Percentiles rank a stretch among this genome's conserved stretches.
These are phyloP conservation scores for Drosophila azteca DNA, from an alignment of 1,140 invertebrate species.

Conservation along the genomic window DNA sequence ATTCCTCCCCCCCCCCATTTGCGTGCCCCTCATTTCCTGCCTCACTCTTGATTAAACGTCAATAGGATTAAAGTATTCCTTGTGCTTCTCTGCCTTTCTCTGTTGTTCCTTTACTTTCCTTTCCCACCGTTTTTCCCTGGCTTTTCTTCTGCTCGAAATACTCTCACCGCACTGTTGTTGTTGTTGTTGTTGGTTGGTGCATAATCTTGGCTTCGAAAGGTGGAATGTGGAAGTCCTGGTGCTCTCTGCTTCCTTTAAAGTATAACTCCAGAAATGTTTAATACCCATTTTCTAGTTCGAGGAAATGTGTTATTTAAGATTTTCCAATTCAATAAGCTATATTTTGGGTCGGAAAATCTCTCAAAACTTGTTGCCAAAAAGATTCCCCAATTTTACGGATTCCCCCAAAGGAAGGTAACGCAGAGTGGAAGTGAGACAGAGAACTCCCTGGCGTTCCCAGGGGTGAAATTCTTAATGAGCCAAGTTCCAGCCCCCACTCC, in stretches of 20 bases:
- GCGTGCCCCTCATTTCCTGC: background rate
- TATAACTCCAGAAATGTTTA: background rate
- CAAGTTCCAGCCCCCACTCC: slow-evolving; percentile 20
- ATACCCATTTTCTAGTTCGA: too few relatives aligned
- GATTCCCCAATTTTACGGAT: background rate
- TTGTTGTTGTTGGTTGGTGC: background rate
- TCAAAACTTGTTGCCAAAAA: background rate
- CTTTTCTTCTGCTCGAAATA: background rate
- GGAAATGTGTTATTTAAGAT: too few relatives aligned
- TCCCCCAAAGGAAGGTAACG: slow-evolving; percentile 4
- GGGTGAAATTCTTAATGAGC: slow-evolving; percentile 54
- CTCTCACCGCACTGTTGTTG: background rate
- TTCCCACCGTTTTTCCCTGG: background rate
- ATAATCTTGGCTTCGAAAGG: slow-evolving; percentile 44
- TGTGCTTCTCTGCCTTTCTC: slow-evolving; percentile 15
- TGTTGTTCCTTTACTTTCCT: background rate
- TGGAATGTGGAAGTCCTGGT: slow-evolving; percentile 23
- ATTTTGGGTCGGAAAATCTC: too few relatives aligned
- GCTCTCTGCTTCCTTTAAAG: too few relatives aligned
- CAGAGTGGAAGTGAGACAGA: background rate
- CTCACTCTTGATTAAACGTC: slow-evolving; percentile 71
- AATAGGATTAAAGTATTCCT: slow-evolving; percentile 77
- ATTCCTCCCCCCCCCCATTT: background rate
- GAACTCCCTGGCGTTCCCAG: slow-evolving; percentile 30
- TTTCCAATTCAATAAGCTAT: too few relatives aligned